Evolutionary conservation across 1,140 invertebrate species (phyloP), one percentile per base, ranked within the genome.

Genomic region (Brachionus sp.): DNA sequence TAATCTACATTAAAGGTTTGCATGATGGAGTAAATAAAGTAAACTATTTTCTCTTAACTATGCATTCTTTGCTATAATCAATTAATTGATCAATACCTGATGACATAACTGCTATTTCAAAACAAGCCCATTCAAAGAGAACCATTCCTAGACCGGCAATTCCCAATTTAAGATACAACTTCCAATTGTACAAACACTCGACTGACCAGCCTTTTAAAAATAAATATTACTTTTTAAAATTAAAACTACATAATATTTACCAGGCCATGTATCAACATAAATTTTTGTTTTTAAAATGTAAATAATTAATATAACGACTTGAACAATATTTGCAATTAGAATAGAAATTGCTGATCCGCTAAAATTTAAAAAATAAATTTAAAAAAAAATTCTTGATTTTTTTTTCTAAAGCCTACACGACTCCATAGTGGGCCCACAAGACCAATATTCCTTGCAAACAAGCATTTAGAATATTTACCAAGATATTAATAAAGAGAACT

Each of bases 101-200:
- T 12, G 19, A 29, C 25, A 80, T 57, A 16, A 44, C 39, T 35
- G 77, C 77, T 6, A 80, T 80, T 66, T 80, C 77, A 35, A 62
- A 80, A 80, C 39, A 29, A 42, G 77, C 62, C 77, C 77, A 80
- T 66, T 80, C 77, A 33, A 80, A 37, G 9, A 62, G n/a, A 57
- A 80, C 50, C 50, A 66, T 66, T 44, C 50, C 62, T 44, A 80
- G 37, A 37, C 77, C 77, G 13, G 77, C 50, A 5, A 80, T 62
- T 19, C 50, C 77, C 7, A 80, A 44, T 42, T 66, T 80, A 0
- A 80, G 29, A 62, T 42, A 80, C 9, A 66, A 25, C 19, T 23
- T 57, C 77, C 77, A 80, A 12, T 80, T 53, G 12, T 80, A 42
- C 29, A 80, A 80, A 62, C 50, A 57, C 12, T 80, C 77, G 5